A percentile compares a stretch with the other conserved stretches of the same genome.
Conservation (phyloP, 2,113 vertebrate species). For the Guaruba guarouba region DNA sequence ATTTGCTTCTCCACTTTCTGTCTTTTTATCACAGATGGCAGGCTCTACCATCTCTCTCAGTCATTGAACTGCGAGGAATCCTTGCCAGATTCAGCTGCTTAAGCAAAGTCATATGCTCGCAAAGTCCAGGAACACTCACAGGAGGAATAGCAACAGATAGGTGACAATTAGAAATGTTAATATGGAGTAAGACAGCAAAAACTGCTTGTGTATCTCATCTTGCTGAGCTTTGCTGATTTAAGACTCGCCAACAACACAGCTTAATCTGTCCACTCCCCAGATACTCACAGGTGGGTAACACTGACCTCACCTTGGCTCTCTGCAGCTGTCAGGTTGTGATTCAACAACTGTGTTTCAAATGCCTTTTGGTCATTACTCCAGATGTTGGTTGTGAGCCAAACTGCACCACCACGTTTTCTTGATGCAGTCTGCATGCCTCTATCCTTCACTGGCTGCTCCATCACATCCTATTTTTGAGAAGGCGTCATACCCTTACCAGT, state of each 20-base stretch:
- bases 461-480: not conserved
- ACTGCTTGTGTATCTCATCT: not conserved
- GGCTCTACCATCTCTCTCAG: constrained; percentile 29
- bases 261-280: not conserved
- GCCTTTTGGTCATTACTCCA: constrained; percentile 8
- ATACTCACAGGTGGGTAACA: not conserved
- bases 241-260: not conserved
- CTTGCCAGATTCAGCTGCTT: not conserved
- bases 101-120: not conserved
- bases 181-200: not conserved
- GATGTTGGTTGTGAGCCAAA: not conserved
- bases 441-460: not conserved
- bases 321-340: not conserved
- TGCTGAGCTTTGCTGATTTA: not conserved
- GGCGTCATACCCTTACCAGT: not conserved
- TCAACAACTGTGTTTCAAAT: not conserved
- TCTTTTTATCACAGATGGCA: constrained; percentile 45
- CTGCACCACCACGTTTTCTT: not conserved
- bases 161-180: not conserved
- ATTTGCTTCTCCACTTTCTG: constrained; percentile 15
- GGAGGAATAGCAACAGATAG: constrained; percentile 9
- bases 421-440: not conserved
- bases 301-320: constrained; percentile 4
- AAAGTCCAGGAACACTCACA: constrained; percentile 38
- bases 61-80: constrained; percentile 1